Evolutionary conservation across 1,140 invertebrate species (phyloP), one percentile per base, ranked within the genome.

Genomic region (Heliconius nattereri): DNA sequence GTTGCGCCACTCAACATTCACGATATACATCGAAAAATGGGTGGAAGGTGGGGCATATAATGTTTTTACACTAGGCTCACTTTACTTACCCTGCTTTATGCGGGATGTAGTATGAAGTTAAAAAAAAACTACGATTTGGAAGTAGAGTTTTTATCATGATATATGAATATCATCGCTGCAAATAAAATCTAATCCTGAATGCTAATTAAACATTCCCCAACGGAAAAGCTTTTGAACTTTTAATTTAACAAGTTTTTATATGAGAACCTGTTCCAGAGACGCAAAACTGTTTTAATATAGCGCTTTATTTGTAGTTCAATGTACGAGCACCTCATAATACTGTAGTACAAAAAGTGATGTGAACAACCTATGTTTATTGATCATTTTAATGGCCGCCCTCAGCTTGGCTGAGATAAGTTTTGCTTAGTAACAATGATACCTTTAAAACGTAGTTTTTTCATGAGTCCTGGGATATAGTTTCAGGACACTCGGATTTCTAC

Each of bases 281-380:
- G 60, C 60, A 26, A 29, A 66, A 29, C 7, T 66, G 9, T 66
- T 66, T 66, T 26, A 23, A 60, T 60, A 66, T 29, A 66, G 60
- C 60, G 54, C 0, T 60, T 23, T 20, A 29, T 29, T 66, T 66
- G 20, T 66, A 66, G 60, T 66, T 66, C 60, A 66, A 16, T 66
- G 60, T 66, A 66, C 60, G 60, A 66, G 60, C 26, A 26, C 8
- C 23, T 66, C 60, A 66, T 66, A 29, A 29, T 29, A 19, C 26
- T 35, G 23, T 29, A 40, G 26, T 73, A 73, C 37, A 73, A 72
- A 73, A 73, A 73, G 35, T 45, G 37, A 49, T 73, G 72, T 73
- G 35, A 73, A 45, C 37, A 73, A 73, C 72, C 72, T 73, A 73
- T 49, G 72, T 16, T 49, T 73, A 60, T 66, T 26, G 23, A 66